phyloP scores from a whole-genome alignment of 2,113 vertebrate genomes.

The Ceyx melanurus region DNA sequence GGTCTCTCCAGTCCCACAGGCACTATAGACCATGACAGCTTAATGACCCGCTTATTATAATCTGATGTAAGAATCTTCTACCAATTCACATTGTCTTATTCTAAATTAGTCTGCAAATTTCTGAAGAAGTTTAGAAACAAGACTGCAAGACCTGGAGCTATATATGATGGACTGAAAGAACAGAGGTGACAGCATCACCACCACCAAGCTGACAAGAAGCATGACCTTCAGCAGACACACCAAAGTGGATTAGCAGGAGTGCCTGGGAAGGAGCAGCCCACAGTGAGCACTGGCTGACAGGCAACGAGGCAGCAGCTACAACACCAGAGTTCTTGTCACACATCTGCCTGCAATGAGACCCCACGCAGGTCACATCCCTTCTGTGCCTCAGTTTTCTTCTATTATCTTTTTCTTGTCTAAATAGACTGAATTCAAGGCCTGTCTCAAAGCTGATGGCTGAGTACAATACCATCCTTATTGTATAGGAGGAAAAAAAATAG shows the following conservation, averaged over 20 bases:
- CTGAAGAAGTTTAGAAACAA: neutral
- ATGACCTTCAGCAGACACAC: neutral
- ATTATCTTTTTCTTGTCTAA: neutral
- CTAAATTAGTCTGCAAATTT: neutral
- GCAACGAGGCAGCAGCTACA: neutral
- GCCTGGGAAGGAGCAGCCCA: neutral
- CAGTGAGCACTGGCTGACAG: rapidly evolving
- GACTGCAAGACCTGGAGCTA: neutral
- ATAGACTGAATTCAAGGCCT: neutral
- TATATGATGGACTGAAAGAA: neutral
- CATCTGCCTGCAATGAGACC: neutral
- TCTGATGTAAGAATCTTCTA: neutral
- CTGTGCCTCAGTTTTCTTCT: neutral
- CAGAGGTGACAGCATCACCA: neutral
- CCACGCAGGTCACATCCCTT: neutral
- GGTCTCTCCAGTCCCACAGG: constrained; percentile 1
- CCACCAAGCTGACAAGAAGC: neutral
- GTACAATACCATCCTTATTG: neutral
- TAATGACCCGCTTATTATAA: neutral
- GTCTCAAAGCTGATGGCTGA: neutral
- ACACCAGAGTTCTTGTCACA: neutral
- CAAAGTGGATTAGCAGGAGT: neutral
- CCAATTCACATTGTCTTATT: neutral
- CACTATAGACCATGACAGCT: neutral
- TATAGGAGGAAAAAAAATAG: neutral